Conservation (phyloP, 2,797 vertebrate genomes). For the Antennarius maculatus region DNA sequence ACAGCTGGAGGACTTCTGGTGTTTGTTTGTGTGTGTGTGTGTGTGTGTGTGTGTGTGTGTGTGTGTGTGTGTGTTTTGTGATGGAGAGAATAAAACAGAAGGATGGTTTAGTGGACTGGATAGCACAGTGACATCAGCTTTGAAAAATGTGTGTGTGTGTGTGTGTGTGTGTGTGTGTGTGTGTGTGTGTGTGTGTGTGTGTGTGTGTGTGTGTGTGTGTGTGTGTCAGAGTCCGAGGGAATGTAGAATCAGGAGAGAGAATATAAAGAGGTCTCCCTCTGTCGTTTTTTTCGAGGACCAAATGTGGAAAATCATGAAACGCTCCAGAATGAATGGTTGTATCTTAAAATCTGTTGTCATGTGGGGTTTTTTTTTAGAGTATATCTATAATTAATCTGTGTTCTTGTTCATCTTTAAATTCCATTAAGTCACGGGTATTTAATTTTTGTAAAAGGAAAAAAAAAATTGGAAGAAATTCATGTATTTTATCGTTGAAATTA, state of each 20-base stretch:
- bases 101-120: constrained; percentile 79
- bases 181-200: not conserved
- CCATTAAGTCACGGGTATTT: no score
- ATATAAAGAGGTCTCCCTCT: constrained; percentile 53
- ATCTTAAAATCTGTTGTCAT: no score
- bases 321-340: not conserved
- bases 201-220: not conserved
- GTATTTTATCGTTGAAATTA: no score
- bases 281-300: constrained; percentile 14
- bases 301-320: not conserved
- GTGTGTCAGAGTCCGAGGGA: constrained; percentile 51
- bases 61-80: constrained; percentile 8
- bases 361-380: no score
- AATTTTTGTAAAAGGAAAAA: no score
- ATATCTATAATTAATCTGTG: no score
- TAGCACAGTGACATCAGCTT: constrained; percentile 82
- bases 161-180: not conserved
- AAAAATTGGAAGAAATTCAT: no score
- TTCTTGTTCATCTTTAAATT: no score
- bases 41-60: no score
- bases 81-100: constrained; percentile 69
- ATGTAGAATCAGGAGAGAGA: constrained; percentile 35
- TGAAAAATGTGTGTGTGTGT: constrained; percentile 79
- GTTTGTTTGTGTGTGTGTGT: not conserved
- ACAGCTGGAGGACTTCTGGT: constrained; percentile 20